These are phyloP conservation scores for Echeneis naucrates DNA, from an alignment of 2,797 vertebrate species.

Conservation along the genomic window DNA sequence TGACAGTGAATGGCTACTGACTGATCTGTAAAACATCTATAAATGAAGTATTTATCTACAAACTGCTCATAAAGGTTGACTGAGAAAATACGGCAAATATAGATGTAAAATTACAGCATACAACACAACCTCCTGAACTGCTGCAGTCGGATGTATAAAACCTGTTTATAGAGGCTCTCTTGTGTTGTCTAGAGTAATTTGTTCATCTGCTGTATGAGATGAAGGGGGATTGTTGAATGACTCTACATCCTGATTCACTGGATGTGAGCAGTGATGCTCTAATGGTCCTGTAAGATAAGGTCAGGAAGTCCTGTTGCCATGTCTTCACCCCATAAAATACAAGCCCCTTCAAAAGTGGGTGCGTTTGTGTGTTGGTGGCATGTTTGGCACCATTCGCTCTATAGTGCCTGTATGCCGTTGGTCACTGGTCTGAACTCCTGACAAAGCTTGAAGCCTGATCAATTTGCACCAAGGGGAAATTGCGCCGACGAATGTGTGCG, in stretches of 20 bases:
- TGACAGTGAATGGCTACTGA: no score
- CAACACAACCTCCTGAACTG: background rate
- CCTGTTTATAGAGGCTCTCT: background rate
- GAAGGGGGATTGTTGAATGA: conserved; percentile 7
- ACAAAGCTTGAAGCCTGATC: conserved; percentile 61
- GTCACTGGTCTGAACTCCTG: conserved; percentile 68
- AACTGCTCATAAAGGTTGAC: background rate
- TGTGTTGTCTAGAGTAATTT: conserved; percentile 4
- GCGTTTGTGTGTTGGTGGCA: conserved; percentile 7
- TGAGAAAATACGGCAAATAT: background rate
- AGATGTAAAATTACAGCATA: background rate
- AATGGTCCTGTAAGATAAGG: conserved; percentile 36
- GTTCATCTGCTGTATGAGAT: conserved; percentile 26
- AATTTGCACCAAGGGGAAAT: conserved; percentile 65
- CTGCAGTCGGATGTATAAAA: background rate
- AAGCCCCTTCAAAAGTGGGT: background rate
- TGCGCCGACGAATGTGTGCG: conserved; percentile 62
- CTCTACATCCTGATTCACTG: conserved; percentile 43
- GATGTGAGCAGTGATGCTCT: conserved; percentile 20
- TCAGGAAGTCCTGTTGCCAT: conserved; percentile 27
- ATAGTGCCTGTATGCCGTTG: conserved; percentile 55
- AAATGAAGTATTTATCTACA: background rate
- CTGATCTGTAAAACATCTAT: background rate
- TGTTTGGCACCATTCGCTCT: conserved; percentile 14
- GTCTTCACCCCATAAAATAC: conserved; percentile 18